Evolutionary conservation across 2,113 vertebrate genomes (phyloP).

Genomic region (Cyanoramphus novaezelandiae): DNA sequence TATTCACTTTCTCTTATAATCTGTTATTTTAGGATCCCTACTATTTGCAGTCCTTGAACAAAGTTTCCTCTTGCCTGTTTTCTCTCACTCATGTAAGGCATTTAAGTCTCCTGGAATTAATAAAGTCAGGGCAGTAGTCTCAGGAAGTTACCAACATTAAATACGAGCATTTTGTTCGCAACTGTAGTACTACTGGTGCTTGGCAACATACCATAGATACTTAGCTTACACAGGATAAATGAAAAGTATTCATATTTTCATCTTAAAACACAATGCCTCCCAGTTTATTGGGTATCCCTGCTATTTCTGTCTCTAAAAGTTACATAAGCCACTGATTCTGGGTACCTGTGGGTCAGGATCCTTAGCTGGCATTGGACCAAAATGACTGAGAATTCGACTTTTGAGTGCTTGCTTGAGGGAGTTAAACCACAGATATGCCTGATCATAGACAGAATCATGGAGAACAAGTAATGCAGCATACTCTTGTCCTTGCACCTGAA

Average conservation of each 20-base stretch:
- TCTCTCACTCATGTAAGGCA: background rate
- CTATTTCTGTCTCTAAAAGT: background rate
- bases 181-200: background rate
- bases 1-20: background rate
- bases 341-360: slow-evolving; percentile 81
- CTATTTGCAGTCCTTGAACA: background rate
- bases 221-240: background rate
- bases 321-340: background rate
- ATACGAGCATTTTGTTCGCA: background rate
- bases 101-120: background rate
- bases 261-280: background rate
- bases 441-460: slow-evolving; percentile 81
- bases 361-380: slow-evolving; percentile 83
- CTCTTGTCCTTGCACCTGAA: slow-evolving; percentile 81
- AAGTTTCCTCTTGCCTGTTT: background rate
- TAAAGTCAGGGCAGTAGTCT: background rate
- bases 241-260: slow-evolving; percentile 11
- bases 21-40: background rate
- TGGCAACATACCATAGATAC: background rate
- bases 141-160: slow-evolving; percentile 3
- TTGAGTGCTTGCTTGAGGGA: slow-evolving; percentile 78
- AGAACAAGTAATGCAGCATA: slow-evolving; percentile 72
- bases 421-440: slow-evolving; percentile 78
- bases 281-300: background rate
- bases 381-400: slow-evolving; percentile 80